Evolutionary conservation across 2,797 vertebrate species (phyloP).

Genomic region (Arctocebus calabarensis): DNA sequence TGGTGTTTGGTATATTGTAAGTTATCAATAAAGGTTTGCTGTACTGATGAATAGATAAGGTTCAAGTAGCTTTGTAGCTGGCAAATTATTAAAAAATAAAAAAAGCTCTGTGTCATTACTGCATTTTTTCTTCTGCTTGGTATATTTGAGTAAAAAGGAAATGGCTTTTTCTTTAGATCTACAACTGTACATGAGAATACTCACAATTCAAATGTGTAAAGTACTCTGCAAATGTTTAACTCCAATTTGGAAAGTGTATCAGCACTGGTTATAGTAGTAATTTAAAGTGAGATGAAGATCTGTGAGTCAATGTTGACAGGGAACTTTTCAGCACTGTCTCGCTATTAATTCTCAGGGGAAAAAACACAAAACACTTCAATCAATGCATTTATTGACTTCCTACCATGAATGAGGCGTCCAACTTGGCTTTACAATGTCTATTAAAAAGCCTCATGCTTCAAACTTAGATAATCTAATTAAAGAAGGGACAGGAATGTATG

Average conservation of each 20-base stretch:
- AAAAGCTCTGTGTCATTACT: not conserved
- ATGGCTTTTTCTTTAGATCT: not conserved
- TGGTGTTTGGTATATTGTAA: not conserved
- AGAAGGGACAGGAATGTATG: not conserved
- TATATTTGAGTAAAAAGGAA: not conserved
- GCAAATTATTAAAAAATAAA: not conserved
- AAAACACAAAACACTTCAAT: not conserved
- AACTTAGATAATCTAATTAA: not conserved
- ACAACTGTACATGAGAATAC: slow-evolving; percentile 1
- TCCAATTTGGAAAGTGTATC: not conserved
- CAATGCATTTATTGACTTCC: not conserved
- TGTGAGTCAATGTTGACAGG: not conserved
- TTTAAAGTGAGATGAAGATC: slow-evolving; percentile 13
- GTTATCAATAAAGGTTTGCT: not conserved
- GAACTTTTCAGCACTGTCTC: not conserved
- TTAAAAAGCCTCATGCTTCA: not conserved
- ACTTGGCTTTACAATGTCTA: not conserved
- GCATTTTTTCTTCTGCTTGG: not conserved
- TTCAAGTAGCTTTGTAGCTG: not conserved
- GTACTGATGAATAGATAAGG: not conserved
- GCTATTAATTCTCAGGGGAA: not conserved
- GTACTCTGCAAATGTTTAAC: slow-evolving; percentile 43
- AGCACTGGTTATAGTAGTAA: not conserved
- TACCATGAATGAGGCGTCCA: not conserved
- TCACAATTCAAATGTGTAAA: not conserved